phyloP scores from a whole-genome alignment of 1,140 invertebrate species.

The Drosophila jambulina region DNA sequence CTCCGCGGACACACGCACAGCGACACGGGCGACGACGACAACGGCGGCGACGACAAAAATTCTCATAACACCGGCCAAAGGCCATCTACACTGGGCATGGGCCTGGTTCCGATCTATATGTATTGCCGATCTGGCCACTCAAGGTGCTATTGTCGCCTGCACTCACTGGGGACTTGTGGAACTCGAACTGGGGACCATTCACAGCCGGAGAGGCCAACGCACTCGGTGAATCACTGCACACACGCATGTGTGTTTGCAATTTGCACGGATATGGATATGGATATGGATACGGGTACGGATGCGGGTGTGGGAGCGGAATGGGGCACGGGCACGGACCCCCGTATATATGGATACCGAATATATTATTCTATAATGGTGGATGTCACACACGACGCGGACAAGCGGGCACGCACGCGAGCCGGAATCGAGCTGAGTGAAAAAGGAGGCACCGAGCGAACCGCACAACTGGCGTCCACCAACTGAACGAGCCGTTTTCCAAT shows the following conservation, averaged over 20 bases:
- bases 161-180: conserved; percentile 32
- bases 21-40: conserved; percentile 40
- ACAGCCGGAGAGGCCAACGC: conserved; percentile 62
- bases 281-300: conserved; percentile 5
- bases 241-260: conserved; percentile 42
- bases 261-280: conserved; percentile 16
- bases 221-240: conserved; percentile 71
- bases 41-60: conserved; percentile 26
- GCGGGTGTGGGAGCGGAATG: background rate
- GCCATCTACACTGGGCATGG: conserved; percentile 29
- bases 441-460: conserved; percentile 73
- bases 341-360: conserved; percentile 34
- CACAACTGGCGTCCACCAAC: conserved; percentile 70
- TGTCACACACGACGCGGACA: conserved; percentile 37
- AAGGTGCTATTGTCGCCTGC: conserved; percentile 23
- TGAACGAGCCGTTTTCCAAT: conserved; percentile 63
- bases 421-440: conserved; percentile 18
- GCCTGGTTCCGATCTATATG: conserved; percentile 14
- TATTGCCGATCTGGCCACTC: conserved; percentile 26
- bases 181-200: conserved; percentile 22
- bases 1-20: conserved; percentile 61
- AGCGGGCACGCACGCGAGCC: conserved; percentile 28
- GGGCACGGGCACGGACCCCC: background rate
- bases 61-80: conserved; percentile 54
- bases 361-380: conserved; percentile 53